Evolutionary conservation across 1,140 invertebrate genomes (phyloP).

Genomic region (Drosophila navojoa): DNA sequence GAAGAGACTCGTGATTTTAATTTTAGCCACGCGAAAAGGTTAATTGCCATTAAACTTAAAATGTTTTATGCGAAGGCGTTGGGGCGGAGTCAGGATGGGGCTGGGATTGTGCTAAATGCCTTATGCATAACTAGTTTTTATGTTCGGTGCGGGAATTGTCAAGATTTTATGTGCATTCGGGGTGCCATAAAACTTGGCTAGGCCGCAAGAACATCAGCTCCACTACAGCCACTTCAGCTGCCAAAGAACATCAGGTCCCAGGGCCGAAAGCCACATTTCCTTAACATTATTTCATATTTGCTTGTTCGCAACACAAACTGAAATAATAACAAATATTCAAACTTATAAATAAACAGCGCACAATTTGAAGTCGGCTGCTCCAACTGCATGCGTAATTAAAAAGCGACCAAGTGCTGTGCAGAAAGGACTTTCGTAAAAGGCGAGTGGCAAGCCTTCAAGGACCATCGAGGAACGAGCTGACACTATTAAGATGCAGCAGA

Average conservation of each 20-base stretch:
- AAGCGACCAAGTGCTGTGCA: conserved; percentile 51
- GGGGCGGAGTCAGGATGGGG: background rate
- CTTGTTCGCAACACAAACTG: conserved; percentile 31
- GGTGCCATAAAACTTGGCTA: conserved; percentile 64
- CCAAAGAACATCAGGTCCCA: conserved; percentile 52
- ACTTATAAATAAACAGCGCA: conserved; percentile 36
- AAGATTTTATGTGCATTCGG: conserved; percentile 70
- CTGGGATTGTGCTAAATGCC: conserved; percentile 12
- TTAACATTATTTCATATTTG: conserved; percentile 17
- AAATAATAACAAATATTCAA: conserved; percentile 56
- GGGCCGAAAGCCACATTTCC: conserved; percentile 23
- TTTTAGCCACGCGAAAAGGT: conserved; percentile 63
- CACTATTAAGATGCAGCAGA: conserved; percentile 24
- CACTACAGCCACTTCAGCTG: conserved; percentile 9
- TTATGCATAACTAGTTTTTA: conserved; percentile 62
- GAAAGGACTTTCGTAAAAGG: background rate
- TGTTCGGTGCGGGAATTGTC: conserved; percentile 63
- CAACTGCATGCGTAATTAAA: conserved; percentile 81
- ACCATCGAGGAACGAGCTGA: conserved; percentile 57
- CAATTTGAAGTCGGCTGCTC: conserved; percentile 53
- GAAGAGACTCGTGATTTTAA: conserved; percentile 71
- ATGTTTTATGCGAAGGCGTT: conserved; percentile 47
- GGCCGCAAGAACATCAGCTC: conserved; percentile 31
- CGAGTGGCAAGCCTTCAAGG: conserved; percentile 17
- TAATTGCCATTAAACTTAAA: conserved; percentile 80